These are phyloP conservation scores for Graptemys geographica DNA, from an alignment of 2,797 vertebrate species.

Conservation along the genomic window DNA sequence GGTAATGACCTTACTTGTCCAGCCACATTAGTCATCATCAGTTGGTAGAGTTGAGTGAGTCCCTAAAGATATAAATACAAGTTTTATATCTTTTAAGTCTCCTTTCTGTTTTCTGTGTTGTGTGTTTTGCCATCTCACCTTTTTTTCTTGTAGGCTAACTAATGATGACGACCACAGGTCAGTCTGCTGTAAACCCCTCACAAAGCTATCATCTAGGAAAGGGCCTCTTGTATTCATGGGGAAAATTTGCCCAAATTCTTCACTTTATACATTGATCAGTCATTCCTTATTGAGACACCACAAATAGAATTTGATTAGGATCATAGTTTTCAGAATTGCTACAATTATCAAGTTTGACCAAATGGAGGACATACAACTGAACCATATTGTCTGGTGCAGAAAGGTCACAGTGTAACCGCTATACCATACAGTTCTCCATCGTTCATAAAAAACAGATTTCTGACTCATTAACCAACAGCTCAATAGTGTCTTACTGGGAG, in stretches of 20 bases:
- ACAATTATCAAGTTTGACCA: background rate
- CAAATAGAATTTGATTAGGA: background rate
- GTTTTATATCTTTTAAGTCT: background rate
- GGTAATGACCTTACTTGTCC: slow-evolving; percentile 7
- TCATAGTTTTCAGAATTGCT: slow-evolving; percentile 7
- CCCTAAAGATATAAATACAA: slow-evolving; percentile 23
- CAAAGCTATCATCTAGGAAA: background rate
- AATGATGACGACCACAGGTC: background rate
- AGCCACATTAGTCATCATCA: slow-evolving; percentile 8
- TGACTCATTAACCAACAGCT: background rate
- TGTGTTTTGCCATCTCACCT: background rate
- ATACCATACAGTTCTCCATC: background rate
- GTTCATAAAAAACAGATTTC: background rate
- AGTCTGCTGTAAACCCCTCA: background rate
- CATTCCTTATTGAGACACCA: background rate
- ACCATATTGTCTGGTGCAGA: background rate
- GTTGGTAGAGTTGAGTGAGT: background rate
- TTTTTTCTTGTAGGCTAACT: background rate
- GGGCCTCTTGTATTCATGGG: background rate
- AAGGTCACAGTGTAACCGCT: background rate
- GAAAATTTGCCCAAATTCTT: background rate
- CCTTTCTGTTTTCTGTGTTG: background rate
- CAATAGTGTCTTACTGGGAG: background rate
- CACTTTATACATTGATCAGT: background rate
- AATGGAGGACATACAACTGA: background rate